Conservation (phyloP, 2,113 vertebrate species). For the Puffinus mauretanicus region DNA sequence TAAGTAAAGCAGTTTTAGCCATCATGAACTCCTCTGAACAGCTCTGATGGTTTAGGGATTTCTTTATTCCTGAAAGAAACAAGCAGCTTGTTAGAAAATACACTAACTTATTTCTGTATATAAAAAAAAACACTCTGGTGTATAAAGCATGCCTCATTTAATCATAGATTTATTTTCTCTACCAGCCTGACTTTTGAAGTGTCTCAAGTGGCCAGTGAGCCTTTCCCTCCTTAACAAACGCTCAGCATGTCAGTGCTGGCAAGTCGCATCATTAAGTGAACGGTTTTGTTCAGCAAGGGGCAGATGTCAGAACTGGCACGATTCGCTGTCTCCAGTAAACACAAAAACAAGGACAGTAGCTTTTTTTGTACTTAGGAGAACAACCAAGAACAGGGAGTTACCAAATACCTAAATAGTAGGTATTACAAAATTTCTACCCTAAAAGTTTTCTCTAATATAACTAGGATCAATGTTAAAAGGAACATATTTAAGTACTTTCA, state of each 20-base stretch:
- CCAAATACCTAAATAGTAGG: rapidly evolving
- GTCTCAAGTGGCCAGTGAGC: background rate
- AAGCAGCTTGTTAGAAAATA: background rate
- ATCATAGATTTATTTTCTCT: background rate
- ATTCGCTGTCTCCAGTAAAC: background rate
- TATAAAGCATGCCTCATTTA: background rate
- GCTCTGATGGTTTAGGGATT: background rate
- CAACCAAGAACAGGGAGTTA: background rate
- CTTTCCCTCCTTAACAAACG: background rate
- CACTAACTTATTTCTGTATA: background rate
- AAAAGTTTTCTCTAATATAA: background rate
- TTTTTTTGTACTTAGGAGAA: background rate
- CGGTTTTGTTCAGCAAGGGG: background rate
- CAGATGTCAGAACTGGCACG: background rate
- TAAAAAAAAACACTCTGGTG: background rate
- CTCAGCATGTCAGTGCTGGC: background rate
- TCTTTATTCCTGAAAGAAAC: constrained; percentile 56
- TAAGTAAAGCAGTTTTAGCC: background rate
- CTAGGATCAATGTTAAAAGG: rapidly evolving
- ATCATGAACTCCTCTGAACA: background rate
- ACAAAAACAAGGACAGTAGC: background rate
- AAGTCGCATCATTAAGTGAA: background rate
- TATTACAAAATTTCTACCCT: too few species aligned
- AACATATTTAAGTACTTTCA: background rate
- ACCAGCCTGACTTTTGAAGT: background rate